Evolutionary conservation across 1,140 invertebrate genomes (phyloP), one percentile per base, ranked within the genome.

Genomic region (Choristoneura fumiferana): DNA sequence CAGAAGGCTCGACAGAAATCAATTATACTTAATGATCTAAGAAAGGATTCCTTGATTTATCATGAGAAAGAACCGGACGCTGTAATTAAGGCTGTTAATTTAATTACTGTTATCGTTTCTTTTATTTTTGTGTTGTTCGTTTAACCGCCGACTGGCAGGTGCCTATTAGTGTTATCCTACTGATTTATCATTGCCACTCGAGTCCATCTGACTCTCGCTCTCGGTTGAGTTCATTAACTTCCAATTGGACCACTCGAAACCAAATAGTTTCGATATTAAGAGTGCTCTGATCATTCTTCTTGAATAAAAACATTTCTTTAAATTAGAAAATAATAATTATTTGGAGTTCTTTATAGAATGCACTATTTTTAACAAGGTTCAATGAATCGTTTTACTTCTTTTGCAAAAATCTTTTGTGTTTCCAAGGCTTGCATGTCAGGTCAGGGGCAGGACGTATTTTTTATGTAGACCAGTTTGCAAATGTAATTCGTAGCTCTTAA

Each of bases 1-100:
- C 12, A 34, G 33, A 36, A 22, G 33, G 33, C 33, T 36, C 13
- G 52, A 18, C 67, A 70, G 67, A 69, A 80, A 82, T 78, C 78
- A 83, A 84, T 83, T 84, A 82, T 66, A 60, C 72, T 62, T 83
- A 81, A 83, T 78, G 66, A 67, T 58, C 49, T 52, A 57, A 69
- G 45, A 71, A 65, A 67, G 75, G 66, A 63, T 58, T 70, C 63
- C 56, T 69, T 73, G 71, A 73, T 77, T 76, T 78, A 77, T 81
- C 76, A 65, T 58, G 53, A 61, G 71, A 68, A 56, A 60, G 40
- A 59, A 69, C 36, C 62, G 40, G 29, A 34, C 39, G 63, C 22
- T 38, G 39, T 65, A 37, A 60, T 65, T 54, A 55, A 40, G 53
- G 62, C 57, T 69, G 62, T 71, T 72, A 68, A 76, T 76, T 72